A percentile compares a stretch with the other conserved stretches of the same genome.
Evolutionary conservation across 1,140 invertebrate genomes (phyloP).

Genomic region (Rhopalosiphum maidis): DNA sequence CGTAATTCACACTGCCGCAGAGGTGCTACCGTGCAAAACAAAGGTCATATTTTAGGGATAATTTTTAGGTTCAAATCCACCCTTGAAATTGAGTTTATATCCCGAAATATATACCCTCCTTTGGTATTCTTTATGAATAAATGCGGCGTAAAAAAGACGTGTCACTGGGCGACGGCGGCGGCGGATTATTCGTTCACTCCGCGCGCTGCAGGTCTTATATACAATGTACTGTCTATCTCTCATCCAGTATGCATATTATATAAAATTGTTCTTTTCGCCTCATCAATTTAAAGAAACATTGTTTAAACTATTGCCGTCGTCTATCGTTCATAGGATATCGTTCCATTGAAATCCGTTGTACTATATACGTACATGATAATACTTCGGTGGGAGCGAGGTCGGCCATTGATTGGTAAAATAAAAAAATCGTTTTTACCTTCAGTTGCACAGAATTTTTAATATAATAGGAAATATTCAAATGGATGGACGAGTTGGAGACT

Average conservation of each 20-base stretch:
- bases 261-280: background rate
- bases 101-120: conserved; percentile 30
- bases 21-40: conserved; percentile 20
- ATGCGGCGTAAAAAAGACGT: background rate
- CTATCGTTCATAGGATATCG: background rate
- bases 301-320: background rate
- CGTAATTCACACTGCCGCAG: conserved; percentile 28
- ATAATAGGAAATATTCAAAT: background rate
- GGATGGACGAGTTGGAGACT: background rate
- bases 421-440: background rate
- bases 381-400: background rate
- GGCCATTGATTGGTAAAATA: background rate
- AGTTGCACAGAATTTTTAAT: background rate
- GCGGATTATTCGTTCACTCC: too few species aligned
- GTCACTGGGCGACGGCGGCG: background rate
- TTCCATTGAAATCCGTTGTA: too few species aligned
- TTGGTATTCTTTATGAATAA: background rate
- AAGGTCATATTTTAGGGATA: conserved; percentile 41
- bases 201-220: too few species aligned
- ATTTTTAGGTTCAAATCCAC: conserved; percentile 43
- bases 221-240: background rate
- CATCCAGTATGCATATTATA: background rate
- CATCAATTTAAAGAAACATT: background rate
- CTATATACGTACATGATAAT: background rate
- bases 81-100: conserved; percentile 49